Percentiles rank a stretch among this genome's conserved stretches.
Evolutionary conservation across 2,888 invertebrate genomes (phyloP).

Genomic region (Diarsia brunnea): DNA sequence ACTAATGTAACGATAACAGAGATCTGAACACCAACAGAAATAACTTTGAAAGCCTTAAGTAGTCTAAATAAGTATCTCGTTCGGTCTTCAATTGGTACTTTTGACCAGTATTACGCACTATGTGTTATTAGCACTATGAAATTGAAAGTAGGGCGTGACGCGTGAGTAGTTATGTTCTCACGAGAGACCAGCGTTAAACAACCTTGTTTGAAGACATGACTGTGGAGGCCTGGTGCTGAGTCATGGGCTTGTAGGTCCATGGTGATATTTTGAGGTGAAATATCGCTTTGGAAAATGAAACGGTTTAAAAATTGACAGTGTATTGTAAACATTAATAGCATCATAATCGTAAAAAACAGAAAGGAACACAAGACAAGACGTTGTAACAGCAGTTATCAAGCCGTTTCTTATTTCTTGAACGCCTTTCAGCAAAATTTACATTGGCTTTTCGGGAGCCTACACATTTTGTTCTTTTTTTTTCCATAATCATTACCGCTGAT

Average conservation of each 20-base stretch:
- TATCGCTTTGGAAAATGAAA: not conserved
- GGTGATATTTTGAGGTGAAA: not conserved
- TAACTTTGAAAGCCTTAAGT: not conserved
- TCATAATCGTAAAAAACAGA: too few relatives aligned
- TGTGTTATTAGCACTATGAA: constrained; percentile 77
- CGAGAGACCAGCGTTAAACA: constrained; percentile 65
- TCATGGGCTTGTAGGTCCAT: constrained; percentile 46
- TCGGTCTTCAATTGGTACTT: constrained; percentile 38
- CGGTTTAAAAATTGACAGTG: not conserved
- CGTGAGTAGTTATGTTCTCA: constrained; percentile 77
- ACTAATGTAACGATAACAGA: not conserved
- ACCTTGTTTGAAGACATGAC: constrained; percentile 69
- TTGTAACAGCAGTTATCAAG: too few relatives aligned
- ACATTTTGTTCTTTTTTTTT: not conserved
- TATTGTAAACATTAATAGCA: not conserved
- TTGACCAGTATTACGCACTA: constrained; percentile 66
- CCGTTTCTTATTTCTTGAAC: not conserved
- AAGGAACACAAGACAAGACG: too few relatives aligned
- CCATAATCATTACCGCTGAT: not conserved
- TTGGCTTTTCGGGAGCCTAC: not conserved
- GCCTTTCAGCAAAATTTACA: not conserved
- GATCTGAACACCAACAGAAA: not conserved
- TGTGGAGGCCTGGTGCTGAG: constrained; percentile 66
- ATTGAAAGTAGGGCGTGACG: constrained; percentile 80
- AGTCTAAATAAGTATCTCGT: constrained; percentile 52